These are phyloP conservation scores for Grus americana DNA, from an alignment of 2,113 vertebrate genomes.

Conservation along the genomic window DNA sequence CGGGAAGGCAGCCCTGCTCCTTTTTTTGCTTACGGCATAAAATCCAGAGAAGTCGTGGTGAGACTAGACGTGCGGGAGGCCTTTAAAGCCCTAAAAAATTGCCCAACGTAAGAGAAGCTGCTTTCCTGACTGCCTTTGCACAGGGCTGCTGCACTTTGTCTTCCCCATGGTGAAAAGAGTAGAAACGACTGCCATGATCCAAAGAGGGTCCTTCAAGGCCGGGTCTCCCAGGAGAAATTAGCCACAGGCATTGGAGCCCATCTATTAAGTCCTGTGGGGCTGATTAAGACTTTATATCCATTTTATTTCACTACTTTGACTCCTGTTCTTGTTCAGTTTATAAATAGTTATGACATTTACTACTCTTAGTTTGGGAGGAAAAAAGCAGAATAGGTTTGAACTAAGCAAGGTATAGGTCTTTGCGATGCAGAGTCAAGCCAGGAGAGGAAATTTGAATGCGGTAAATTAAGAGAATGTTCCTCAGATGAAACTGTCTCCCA, in stretches of 20 bases:
- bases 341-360: constrained; percentile 62
- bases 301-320: constrained; percentile 47
- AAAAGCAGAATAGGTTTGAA: not conserved
- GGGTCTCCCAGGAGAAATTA: not conserved
- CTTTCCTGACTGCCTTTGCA: not conserved
- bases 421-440: not conserved
- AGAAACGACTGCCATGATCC: not conserved
- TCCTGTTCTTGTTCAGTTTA: constrained; percentile 30
- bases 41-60: not conserved
- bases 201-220: not conserved
- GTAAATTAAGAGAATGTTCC: constrained; percentile 61
- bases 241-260: not conserved
- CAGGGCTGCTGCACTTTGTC: not conserved
- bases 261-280: not conserved
- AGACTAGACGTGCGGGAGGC: not conserved
- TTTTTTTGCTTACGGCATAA: not conserved
- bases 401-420: not conserved
- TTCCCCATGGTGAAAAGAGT: not conserved
- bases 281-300: not conserved
- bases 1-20: not conserved
- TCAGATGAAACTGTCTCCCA: constrained; percentile 53
- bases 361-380: not conserved
- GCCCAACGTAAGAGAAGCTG: not conserved
- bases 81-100: not conserved
- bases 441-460: constrained; percentile 33